Evolutionary conservation across 2,888 invertebrate species (phyloP), one percentile per base, ranked within the genome.

Genomic region (Caenorhabditis virilis): DNA sequence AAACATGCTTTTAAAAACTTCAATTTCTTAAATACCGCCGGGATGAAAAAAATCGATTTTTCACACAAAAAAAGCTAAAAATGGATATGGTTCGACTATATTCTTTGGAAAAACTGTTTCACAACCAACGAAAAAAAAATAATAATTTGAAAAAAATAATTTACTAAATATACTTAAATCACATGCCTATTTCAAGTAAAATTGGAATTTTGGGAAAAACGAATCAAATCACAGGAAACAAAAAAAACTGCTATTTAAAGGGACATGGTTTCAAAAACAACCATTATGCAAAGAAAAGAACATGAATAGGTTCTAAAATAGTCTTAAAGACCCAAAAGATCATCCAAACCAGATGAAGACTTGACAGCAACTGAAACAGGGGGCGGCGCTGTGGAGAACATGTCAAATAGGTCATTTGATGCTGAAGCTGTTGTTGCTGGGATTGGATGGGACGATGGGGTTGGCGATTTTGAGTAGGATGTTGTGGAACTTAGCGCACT

Each of bases 281-380:
- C 2, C 11, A 45, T 22, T 16, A 18, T 16, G n/a, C 20, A 20
- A 47, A 41, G 20, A 39, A 30, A 42, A 52, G 11, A 23, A 43
- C 20, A 48, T n/a, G 49, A 54, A 36, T 36, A 4, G 5, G 16
- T 4, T n/a, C 18, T 5, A 7, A 38, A 3, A 38, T 23, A 13
- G 11, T 6, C 6, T 38, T 61, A 70, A 23, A 70, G 53, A 26
- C 70, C 64, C 33, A 70, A 38, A 23, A 70, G 39, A 48, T 70
- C 70, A 39, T 70, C 66, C 30, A 70, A 47, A 26, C 53, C 56
- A 27, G 65, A 55, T 6, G 65, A 59, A 1, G 65, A 39, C 25
- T 59, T 59, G 13, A 51, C 56, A 26, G 65, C 53, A 16, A 54
- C 58, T 11, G 56, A 49, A 9, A 59, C 43, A 20, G 65, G 60